Percentiles rank a stretch among this genome's conserved stretches.
Conservation (phyloP, 2,888 invertebrate genomes). For the Serripes groenlandicus region DNA sequence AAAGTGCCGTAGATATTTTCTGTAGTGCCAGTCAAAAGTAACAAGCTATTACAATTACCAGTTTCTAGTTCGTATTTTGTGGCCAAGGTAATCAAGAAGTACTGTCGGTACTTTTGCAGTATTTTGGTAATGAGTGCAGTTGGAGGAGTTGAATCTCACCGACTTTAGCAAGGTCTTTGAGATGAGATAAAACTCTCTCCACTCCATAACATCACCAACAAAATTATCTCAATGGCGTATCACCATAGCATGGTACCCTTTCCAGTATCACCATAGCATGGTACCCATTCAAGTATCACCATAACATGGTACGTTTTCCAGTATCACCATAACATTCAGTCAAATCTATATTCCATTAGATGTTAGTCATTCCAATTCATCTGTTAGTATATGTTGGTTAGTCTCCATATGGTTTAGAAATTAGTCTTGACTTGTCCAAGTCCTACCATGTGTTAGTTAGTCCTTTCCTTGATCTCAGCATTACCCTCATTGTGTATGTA, state of each 20-base stretch:
- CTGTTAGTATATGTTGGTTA: neutral
- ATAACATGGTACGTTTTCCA: neutral
- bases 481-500: constrained; percentile 6
- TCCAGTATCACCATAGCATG: neutral
- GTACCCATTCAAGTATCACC: neutral
- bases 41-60: too few relatives aligned
- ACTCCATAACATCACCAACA: constrained; percentile 77
- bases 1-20: too few relatives aligned
- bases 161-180: constrained; percentile 17
- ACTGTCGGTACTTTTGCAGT: constrained; percentile 47
- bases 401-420: neutral
- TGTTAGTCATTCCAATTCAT: constrained; percentile 4
- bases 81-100: too few relatives aligned
- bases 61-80: too few relatives aligned
- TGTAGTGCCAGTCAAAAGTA: too few relatives aligned
- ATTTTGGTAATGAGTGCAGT: constrained; percentile 88
- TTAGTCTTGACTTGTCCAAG: too few relatives aligned
- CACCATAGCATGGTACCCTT: too few relatives aligned
- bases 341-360: neutral
- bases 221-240: neutral
- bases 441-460: neutral
- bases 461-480: neutral
- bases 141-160: constrained; percentile 93
- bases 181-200: constrained; percentile 87
- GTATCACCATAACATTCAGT: neutral